Conservation (phyloP, 2,113 vertebrate species). For the Lagopus muta region DNA sequence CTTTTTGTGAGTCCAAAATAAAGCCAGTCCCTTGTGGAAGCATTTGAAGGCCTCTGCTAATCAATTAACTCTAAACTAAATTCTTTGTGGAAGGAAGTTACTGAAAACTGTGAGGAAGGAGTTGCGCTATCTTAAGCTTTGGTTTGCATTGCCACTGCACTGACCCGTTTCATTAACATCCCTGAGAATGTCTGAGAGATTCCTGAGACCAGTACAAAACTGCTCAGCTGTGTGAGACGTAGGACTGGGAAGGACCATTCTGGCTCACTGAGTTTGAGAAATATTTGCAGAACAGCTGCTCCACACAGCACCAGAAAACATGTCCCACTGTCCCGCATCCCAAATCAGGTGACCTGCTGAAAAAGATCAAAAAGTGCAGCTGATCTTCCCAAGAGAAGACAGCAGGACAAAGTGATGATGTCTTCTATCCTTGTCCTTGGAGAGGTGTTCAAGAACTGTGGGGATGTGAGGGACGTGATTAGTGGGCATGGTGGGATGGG, state of each 20-base stretch:
- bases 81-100: constrained; percentile 18
- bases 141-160: neutral
- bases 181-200: neutral
- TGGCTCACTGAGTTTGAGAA: neutral
- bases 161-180: neutral
- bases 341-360: neutral
- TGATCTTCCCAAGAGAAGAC: neutral
- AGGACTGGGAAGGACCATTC: neutral
- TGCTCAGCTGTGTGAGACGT: neutral
- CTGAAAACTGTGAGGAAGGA: neutral
- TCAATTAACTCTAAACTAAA: constrained; percentile 50
- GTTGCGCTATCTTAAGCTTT: neutral
- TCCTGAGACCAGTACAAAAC: neutral
- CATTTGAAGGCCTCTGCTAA: constrained; percentile 46
- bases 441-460: too few relatives aligned
- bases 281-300: neutral
- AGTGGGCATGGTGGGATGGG: too few relatives aligned
- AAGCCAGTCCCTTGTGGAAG: neutral
- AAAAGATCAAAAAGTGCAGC: neutral
- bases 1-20: constrained; percentile 33
- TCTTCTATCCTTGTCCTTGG: neutral
- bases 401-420: neutral
- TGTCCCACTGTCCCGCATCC: neutral
- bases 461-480: too few relatives aligned
- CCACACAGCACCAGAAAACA: neutral